These are phyloP conservation scores for Euplagia quadripunctaria DNA, from an alignment of 2,888 invertebrate species.

Conservation along the genomic window DNA sequence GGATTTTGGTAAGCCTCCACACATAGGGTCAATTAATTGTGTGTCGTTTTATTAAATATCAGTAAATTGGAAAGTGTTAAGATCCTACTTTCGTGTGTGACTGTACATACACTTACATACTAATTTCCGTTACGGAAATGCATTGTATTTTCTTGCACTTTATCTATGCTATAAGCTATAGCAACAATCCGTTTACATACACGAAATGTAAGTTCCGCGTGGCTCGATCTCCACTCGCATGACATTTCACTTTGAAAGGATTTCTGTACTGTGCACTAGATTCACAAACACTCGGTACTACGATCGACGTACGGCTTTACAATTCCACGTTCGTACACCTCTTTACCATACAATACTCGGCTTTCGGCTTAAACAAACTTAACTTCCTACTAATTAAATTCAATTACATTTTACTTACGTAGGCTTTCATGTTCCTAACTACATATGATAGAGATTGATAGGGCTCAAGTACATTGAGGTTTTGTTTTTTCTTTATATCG, in stretches of 20 bases:
- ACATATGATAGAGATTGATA: too few species aligned
- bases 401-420: conserved; percentile 53
- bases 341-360: conserved; percentile 23
- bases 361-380: conserved; percentile 35
- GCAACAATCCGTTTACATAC: conserved; percentile 29
- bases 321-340: conserved; percentile 19
- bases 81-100: too few species aligned
- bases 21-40: too few species aligned
- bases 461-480: too few species aligned
- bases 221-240: conserved; percentile 47
- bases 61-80: too few species aligned
- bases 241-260: conserved; percentile 58
- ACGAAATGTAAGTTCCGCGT: conserved; percentile 28
- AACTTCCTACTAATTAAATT: conserved; percentile 55
- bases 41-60: too few species aligned
- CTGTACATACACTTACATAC: too few species aligned
- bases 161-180: conserved; percentile 10
- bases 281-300: conserved; percentile 28
- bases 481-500: too few species aligned
- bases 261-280: conserved; percentile 45
- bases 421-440: conserved; percentile 20
- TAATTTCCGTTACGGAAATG: too few species aligned
- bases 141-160: conserved; percentile 6
- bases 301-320: conserved; percentile 17
- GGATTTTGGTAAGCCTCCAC: too few species aligned